A percentile compares a stretch with the other conserved stretches of the same genome.
These are phyloP conservation scores for Vulpes ferrilata DNA, from an alignment of 2,113 vertebrate species.

Conservation along the genomic window DNA sequence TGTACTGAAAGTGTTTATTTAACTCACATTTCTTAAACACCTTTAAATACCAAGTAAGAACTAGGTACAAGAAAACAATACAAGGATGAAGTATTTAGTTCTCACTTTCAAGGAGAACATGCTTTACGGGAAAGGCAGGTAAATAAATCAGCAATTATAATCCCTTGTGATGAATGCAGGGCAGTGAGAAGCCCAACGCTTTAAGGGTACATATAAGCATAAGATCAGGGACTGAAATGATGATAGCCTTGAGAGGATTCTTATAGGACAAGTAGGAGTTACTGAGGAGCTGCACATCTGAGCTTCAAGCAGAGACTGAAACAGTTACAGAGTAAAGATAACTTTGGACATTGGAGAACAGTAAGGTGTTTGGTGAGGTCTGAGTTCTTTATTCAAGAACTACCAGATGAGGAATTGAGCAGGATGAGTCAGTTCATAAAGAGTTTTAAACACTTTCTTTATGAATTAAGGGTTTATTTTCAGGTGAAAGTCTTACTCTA, in stretches of 20 bases:
- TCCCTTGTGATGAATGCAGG: neutral
- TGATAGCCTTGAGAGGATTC: neutral
- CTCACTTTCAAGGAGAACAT: neutral
- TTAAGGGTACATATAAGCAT: neutral
- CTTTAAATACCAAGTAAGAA: neutral
- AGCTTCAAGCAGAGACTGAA: neutral
- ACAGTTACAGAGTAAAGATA: neutral
- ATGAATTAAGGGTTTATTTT: neutral
- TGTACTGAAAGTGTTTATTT: neutral
- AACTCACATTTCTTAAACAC: neutral
- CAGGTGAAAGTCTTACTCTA: neutral
- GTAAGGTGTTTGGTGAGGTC: too few species aligned
- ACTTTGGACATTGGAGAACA: neutral
- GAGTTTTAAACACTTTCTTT: neutral
- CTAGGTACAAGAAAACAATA: neutral
- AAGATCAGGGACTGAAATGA: neutral
- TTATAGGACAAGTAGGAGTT: neutral
- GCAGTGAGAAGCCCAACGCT: neutral
- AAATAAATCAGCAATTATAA: neutral
- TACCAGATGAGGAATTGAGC: neutral
- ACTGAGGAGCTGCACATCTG: neutral
- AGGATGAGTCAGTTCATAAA: neutral
- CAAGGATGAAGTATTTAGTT: neutral
- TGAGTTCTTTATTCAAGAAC: neutral
- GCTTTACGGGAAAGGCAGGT: neutral